Conservation (phyloP, 2,888 invertebrate species). For the Drosophila anomalipes region DNA sequence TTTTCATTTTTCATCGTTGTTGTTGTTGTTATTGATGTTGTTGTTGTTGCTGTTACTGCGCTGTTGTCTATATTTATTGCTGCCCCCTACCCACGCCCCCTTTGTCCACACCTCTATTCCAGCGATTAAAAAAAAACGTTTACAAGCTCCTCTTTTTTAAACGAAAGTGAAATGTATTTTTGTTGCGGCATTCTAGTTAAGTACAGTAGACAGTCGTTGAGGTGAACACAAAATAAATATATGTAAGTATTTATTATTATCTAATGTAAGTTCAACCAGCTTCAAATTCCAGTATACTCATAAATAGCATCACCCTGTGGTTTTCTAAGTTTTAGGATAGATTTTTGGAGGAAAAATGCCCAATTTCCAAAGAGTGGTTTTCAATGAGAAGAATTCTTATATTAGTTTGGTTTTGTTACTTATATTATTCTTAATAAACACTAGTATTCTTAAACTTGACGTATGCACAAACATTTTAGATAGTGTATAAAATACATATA, state of each 20-base stretch:
- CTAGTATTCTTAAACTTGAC: background rate
- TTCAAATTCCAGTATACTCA: background rate
- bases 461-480: no score
- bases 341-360: background rate
- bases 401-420: background rate
- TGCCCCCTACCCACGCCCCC: background rate
- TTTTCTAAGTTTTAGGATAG: no score
- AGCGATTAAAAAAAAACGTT: slow-evolving; percentile 35
- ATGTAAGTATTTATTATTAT: background rate
- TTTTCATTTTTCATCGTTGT: slow-evolving; percentile 70
- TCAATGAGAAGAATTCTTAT: background rate
- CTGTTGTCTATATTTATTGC: slow-evolving; percentile 42
- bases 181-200: slow-evolving; percentile 51
- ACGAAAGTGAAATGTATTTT: slow-evolving; percentile 73
- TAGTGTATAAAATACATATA: background rate
- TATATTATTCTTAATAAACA: background rate
- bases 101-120: slow-evolving; percentile 7
- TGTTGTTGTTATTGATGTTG: slow-evolving; percentile 9
- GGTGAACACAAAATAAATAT: background rate
- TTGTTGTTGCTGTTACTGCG: slow-evolving; percentile 7
- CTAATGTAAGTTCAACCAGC: background rate
- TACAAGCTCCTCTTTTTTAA: slow-evolving; percentile 53
- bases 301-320: no score
- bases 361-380: background rate
- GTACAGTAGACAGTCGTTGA: slow-evolving; percentile 31